phyloP scores from a whole-genome alignment of 2,113 vertebrate genomes.

The Petroica traversi region DNA sequence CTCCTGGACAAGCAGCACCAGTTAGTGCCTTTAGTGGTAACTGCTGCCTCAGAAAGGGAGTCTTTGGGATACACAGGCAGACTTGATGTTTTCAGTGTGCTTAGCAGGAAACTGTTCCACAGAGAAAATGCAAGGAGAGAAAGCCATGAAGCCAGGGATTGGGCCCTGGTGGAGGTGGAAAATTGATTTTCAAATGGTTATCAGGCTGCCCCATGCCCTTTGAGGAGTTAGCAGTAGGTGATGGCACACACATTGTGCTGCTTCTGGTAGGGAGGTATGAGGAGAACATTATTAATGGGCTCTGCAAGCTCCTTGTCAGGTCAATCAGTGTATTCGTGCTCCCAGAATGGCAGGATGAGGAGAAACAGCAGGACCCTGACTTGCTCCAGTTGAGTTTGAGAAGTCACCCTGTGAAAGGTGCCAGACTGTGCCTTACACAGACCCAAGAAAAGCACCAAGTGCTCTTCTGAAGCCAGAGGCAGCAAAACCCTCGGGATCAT shows the following conservation, averaged over 20 bases:
- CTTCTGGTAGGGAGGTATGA: neutral
- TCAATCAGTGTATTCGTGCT: neutral
- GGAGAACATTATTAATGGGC: neutral
- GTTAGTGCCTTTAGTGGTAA: constrained; percentile 6
- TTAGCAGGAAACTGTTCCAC: neutral
- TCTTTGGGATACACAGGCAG: neutral
- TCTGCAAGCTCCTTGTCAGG: neutral
- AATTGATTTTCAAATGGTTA: neutral
- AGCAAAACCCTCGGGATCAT: neutral
- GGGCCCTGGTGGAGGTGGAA: neutral
- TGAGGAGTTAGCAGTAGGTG: neutral
- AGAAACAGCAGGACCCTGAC: neutral
- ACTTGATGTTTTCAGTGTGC: neutral
- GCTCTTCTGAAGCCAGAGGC: neutral
- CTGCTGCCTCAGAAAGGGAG: neutral
- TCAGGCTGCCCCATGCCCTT: neutral
- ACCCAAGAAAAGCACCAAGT: neutral
- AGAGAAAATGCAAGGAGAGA: neutral
- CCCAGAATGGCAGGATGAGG: fast-evolving
- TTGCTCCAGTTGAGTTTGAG: neutral
- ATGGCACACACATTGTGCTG: neutral
- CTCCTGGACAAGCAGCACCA: neutral
- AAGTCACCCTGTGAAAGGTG: neutral
- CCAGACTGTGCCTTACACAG: neutral
- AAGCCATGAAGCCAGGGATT: neutral